Conservation (phyloP, 2,888 invertebrate genomes). For the Parnassius smintheus region DNA sequence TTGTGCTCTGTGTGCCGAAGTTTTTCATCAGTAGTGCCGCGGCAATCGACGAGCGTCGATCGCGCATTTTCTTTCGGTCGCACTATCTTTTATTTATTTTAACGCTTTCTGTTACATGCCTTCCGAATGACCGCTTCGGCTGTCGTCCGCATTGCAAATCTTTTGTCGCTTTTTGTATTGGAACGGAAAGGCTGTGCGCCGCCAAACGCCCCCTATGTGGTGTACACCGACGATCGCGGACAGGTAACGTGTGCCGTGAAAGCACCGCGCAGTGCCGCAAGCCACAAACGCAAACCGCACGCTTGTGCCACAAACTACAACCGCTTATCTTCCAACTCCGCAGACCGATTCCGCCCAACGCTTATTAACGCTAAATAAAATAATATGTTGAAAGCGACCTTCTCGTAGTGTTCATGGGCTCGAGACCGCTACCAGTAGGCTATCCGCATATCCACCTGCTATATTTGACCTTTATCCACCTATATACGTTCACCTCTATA, state of each 20-base stretch:
- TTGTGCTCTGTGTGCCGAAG: conserved; percentile 76
- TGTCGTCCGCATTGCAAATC: conserved; percentile 74
- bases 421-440: conserved; percentile 37
- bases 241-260: conserved; percentile 88
- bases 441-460: conserved; percentile 49
- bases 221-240: conserved; percentile 97
- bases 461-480: conserved; percentile 29
- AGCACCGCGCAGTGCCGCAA: conserved; percentile 37
- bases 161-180: conserved; percentile 78
- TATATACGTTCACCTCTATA: conserved; percentile 26
- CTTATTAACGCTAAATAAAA: conserved; percentile 43
- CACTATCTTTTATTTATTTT: conserved; percentile 74
- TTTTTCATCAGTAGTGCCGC: conserved; percentile 65
- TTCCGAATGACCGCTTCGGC: conserved; percentile 80
- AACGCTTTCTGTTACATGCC: conserved; percentile 82
- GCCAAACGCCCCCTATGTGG: conserved; percentile 95
- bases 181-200: conserved; percentile 84
- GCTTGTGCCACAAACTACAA: conserved; percentile 34
- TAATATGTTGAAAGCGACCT: background rate
- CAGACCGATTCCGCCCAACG: conserved; percentile 31
- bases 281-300: conserved; percentile 30
- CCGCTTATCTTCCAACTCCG: conserved; percentile 29
- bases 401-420: conserved; percentile 30
- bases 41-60: conserved; percentile 61
- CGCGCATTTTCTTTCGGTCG: conserved; percentile 63